A percentile compares a stretch with the other conserved stretches of the same genome.
These are phyloP conservation scores for Conus ventricosus DNA, from an alignment of 1,140 invertebrate species.

Conservation along the genomic window DNA sequence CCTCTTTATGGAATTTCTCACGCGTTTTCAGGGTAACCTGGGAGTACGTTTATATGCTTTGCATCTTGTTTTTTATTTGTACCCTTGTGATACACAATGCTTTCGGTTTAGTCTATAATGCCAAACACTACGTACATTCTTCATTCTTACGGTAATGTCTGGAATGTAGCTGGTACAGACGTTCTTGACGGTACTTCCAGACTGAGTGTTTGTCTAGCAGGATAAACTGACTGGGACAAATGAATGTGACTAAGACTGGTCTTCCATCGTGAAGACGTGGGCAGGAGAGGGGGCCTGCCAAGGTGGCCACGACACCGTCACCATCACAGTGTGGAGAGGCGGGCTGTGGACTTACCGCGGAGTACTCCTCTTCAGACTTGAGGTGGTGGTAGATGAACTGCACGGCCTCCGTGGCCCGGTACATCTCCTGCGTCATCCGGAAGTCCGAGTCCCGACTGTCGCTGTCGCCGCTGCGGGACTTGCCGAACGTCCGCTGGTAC, in stretches of 20 bases:
- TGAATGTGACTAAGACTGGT: background rate
- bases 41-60: too few relatives aligned
- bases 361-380: slow-evolving; percentile 68
- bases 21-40: too few relatives aligned
- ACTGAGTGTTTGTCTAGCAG: too few relatives aligned
- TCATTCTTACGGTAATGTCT: too few relatives aligned
- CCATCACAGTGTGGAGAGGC: background rate
- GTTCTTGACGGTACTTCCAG: too few relatives aligned
- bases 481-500: slow-evolving; percentile 18
- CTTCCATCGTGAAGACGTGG: background rate
- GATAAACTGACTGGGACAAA: background rate
- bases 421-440: slow-evolving; percentile 63
- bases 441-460: slow-evolving; percentile 38
- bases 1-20: too few relatives aligned
- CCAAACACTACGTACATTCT: too few relatives aligned
- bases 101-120: too few relatives aligned
- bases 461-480: background rate
- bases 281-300: background rate
- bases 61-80: too few relatives aligned
- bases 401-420: slow-evolving; percentile 75
- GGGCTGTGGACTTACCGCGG: slow-evolving; percentile 57
- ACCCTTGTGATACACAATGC: too few relatives aligned
- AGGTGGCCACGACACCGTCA: background rate
- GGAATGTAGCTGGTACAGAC: too few relatives aligned
- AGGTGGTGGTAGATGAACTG: slow-evolving; percentile 76